Evolutionary conservation across 2,797 vertebrate species (phyloP).

Genomic region (Eospalax fontanierii): DNA sequence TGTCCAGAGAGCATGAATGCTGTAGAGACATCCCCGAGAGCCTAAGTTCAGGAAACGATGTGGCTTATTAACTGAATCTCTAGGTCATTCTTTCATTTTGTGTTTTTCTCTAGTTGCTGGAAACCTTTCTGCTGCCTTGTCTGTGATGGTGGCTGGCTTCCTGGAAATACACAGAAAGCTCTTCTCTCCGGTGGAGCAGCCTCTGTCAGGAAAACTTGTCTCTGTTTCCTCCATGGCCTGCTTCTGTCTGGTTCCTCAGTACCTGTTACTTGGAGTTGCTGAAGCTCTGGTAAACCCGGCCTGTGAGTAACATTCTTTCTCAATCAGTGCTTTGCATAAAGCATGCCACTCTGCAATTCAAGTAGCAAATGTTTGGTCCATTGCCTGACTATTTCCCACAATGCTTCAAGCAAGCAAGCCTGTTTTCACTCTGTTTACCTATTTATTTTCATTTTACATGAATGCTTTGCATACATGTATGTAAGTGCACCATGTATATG

Average conservation of each 20-base stretch:
- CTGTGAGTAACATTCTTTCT: slow-evolving; percentile 91
- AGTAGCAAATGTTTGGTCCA: not conserved
- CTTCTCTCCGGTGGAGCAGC: slow-evolving; percentile 93
- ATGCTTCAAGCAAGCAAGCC: slow-evolving; percentile 69
- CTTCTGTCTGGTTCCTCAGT: slow-evolving; percentile 94
- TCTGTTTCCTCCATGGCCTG: slow-evolving; percentile 95
- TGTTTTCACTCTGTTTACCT: slow-evolving; percentile 63
- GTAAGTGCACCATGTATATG: no score
- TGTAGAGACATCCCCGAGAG: not conserved
- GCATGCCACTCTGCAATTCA: slow-evolving; percentile 50
- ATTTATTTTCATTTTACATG: no score
- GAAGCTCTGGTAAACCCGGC: slow-evolving; percentile 95
- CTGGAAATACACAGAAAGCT: slow-evolving; percentile 93
- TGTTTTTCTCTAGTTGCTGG: slow-evolving; percentile 91
- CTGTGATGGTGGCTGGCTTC: slow-evolving; percentile 93
- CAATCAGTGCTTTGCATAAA: not conserved
- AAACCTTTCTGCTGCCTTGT: slow-evolving; percentile 92
- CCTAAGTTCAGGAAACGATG: not conserved
- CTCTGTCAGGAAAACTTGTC: slow-evolving; percentile 91
- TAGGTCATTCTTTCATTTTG: not conserved
- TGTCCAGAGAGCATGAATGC: not conserved
- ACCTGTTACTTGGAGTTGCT: slow-evolving; percentile 95
- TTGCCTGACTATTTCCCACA: not conserved
- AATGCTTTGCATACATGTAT: no score
- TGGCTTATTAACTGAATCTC: not conserved